These are phyloP conservation scores for Ligdia adustata DNA, from an alignment of 2,888 invertebrate genomes.

Conservation along the genomic window DNA sequence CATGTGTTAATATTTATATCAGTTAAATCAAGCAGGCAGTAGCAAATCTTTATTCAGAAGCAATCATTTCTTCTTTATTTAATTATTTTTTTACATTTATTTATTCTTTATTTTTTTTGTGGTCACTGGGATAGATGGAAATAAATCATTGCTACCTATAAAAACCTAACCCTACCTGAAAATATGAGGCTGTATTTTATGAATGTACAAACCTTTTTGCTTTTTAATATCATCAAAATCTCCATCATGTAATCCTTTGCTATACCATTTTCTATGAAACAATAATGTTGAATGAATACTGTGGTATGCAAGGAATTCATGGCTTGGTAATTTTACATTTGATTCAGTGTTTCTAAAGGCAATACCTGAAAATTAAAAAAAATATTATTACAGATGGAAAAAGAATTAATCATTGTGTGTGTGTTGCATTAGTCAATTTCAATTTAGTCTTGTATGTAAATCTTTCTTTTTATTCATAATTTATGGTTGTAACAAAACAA, in stretches of 20 bases:
- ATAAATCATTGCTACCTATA: too few relatives aligned
- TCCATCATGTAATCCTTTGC: conserved; percentile 46
- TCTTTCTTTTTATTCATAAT: not conserved
- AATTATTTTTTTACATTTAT: not conserved
- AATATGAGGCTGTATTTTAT: not conserved
- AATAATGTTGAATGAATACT: not conserved
- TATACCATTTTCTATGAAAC: conserved; percentile 49
- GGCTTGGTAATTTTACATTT: not conserved
- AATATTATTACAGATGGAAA: too few relatives aligned
- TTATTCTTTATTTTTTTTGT: too few relatives aligned
- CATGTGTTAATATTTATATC: too few relatives aligned
- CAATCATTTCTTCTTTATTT: too few relatives aligned
- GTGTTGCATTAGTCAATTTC: not conserved
- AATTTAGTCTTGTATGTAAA: not conserved
- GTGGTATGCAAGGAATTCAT: not conserved
- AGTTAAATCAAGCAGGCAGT: too few relatives aligned
- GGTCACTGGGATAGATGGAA: too few relatives aligned
- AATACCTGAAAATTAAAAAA: conserved; percentile 2
- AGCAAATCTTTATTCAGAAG: too few relatives aligned
- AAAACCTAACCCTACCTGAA: not conserved
- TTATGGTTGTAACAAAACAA: not conserved
- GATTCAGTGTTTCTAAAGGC: not conserved
- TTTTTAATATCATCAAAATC: conserved; percentile 34
- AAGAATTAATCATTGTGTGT: not conserved
- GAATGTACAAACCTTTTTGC: conserved; percentile 47